phyloP scores from a whole-genome alignment of 2,888 invertebrate genomes.

The Cheilosia impressa region DNA sequence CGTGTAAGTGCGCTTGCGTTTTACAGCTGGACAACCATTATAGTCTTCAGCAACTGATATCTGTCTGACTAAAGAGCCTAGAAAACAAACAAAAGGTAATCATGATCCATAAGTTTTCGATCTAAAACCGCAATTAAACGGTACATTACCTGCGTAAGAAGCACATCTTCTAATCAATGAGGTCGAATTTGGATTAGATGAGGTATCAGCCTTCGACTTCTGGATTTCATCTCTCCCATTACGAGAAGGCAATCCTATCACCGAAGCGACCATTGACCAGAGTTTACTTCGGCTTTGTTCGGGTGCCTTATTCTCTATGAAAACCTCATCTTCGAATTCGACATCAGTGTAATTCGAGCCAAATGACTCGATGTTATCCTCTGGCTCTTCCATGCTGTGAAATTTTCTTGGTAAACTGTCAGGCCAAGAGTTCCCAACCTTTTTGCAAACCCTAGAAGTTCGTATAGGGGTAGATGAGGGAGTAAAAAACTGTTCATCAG shows the following conservation, averaged over 20 bases:
- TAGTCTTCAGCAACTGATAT: conserved; percentile 76
- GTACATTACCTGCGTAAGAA: conserved; percentile 79
- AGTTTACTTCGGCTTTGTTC: conserved; percentile 29
- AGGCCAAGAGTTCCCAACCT: not conserved
- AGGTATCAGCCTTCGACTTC: conserved; percentile 33
- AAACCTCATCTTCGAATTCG: conserved; percentile 76
- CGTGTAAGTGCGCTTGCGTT: conserved; percentile 81
- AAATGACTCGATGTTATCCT: conserved; percentile 37
- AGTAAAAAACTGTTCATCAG: conserved; percentile 59
- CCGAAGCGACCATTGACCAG: conserved; percentile 79
- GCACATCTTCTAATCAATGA: conserved; percentile 81
- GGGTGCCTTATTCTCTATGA: conserved; percentile 70
- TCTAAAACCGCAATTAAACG: not conserved
- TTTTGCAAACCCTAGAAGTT: conserved; percentile 23
- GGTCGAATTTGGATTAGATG: conserved; percentile 66
- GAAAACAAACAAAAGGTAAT: conserved; percentile 31
- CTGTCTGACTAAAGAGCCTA: conserved; percentile 80
- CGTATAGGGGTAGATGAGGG: conserved; percentile 58
- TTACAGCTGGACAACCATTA: conserved; percentile 76
- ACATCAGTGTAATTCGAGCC: conserved; percentile 48
- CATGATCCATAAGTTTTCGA: not conserved
- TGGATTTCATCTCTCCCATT: conserved; percentile 27
- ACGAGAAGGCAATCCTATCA: conserved; percentile 79
- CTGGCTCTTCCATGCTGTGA: conserved; percentile 50
- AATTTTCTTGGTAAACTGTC: conserved; percentile 32